Percentiles rank a stretch among this genome's conserved stretches.
phyloP scores from a whole-genome alignment of 2,888 invertebrate genomes.

The Dryocosmus kuriphilus region DNA sequence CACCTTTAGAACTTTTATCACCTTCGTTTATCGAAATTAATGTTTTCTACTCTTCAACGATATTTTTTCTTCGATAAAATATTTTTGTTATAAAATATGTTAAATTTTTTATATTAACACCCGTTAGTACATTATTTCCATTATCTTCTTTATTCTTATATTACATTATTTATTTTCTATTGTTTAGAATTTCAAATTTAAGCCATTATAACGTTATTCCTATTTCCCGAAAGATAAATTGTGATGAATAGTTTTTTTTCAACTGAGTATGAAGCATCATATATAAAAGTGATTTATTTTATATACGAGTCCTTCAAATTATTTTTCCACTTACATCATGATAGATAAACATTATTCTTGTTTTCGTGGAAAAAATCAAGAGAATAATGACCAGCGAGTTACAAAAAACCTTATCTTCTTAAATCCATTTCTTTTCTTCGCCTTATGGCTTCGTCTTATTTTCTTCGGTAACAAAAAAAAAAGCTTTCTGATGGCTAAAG shows the following conservation, averaged over 20 bases:
- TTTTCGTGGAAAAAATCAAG: neutral
- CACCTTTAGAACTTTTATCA: constrained; percentile 20
- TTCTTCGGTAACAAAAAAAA: neutral
- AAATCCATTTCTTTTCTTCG: neutral
- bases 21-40: constrained; percentile 17
- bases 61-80: neutral
- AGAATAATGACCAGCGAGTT: neutral
- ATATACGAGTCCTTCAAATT: neutral
- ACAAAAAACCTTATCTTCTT: neutral
- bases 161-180: too few relatives aligned
- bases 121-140: neutral
- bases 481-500: too few relatives aligned
- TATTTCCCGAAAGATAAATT: neutral
- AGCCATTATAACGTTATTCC: neutral
- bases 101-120: neutral
- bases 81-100: neutral
- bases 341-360: neutral
- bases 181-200: neutral
- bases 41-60: constrained; percentile 18
- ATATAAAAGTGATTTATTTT: constrained; percentile 10
- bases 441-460: too few relatives aligned
- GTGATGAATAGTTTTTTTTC: neutral
- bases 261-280: neutral
- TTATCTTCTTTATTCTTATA: too few relatives aligned
- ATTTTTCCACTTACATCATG: neutral